A percentile compares a stretch with the other conserved stretches of the same genome.
These are phyloP conservation scores for Saguinus imperator DNA, from an alignment of 2,113 vertebrate species.

Conservation along the genomic window DNA sequence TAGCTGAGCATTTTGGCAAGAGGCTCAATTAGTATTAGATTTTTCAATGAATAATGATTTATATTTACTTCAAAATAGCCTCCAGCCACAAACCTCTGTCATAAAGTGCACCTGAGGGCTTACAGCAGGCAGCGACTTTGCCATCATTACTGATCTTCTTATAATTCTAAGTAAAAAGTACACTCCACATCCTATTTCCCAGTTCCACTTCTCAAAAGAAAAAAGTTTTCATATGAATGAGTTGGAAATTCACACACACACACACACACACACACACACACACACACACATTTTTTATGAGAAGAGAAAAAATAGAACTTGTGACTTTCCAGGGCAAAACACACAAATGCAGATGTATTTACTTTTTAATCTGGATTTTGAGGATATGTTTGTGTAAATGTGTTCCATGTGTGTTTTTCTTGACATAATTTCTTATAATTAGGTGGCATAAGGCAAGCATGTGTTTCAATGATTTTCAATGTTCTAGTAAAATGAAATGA, in stretches of 20 bases:
- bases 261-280: no score
- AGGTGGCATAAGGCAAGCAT: background rate
- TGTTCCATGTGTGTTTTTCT: background rate
- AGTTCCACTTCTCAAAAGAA: background rate
- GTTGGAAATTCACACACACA: background rate
- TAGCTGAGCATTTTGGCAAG: constrained; percentile 5
- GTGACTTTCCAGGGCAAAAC: background rate
- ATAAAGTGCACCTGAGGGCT: constrained; percentile 8
- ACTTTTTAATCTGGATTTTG: background rate
- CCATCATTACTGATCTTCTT: constrained; percentile 32
- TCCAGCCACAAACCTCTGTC: background rate
- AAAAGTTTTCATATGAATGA: background rate
- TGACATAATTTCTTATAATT: constrained; percentile 10
- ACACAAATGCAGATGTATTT: background rate
- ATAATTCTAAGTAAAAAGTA: constrained; percentile 47
- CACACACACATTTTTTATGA: no score
- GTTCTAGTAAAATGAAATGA: background rate
- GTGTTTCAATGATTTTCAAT: background rate
- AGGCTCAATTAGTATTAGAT: constrained; percentile 48
- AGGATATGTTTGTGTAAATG: background rate
- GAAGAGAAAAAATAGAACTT: background rate
- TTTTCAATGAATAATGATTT: constrained; percentile 55
- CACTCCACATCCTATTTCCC: background rate
- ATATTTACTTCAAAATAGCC: constrained; percentile 50
- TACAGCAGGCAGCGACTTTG: background rate